A percentile compares a stretch with the other conserved stretches of the same genome.
Conservation (phyloP, 2,888 invertebrate species). For the Prosapia bicincta region DNA sequence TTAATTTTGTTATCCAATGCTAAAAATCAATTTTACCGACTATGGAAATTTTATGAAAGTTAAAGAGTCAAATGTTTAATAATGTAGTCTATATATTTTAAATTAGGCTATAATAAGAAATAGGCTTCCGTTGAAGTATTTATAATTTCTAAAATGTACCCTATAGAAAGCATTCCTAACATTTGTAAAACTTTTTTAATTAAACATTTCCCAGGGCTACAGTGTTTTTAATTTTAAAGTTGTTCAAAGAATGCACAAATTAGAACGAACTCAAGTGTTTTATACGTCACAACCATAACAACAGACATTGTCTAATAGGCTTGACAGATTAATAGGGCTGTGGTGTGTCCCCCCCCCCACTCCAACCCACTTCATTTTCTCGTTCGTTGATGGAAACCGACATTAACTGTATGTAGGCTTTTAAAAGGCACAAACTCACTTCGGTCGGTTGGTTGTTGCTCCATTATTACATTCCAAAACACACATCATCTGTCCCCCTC, state of each 20-base stretch:
- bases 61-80: too few species aligned
- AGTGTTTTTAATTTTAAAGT: background rate
- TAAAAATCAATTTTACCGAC: too few species aligned
- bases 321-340: constrained; percentile 27
- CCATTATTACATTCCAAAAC: constrained; percentile 31
- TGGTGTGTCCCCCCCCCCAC: constrained; percentile 7
- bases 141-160: too few species aligned
- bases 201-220: too few species aligned
- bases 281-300: background rate
- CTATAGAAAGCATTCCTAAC: too few species aligned
- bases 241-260: background rate
- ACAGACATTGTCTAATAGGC: constrained; percentile 18
- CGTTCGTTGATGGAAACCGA: constrained; percentile 19
- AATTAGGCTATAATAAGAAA: too few species aligned
- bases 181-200: too few species aligned
- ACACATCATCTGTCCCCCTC: constrained; percentile 12
- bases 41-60: too few species aligned
- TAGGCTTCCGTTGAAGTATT: too few species aligned
- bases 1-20: too few species aligned
- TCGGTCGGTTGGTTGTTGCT: constrained; percentile 28
- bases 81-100: too few species aligned
- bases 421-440: constrained; percentile 26
- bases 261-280: background rate
- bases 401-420: constrained; percentile 26
- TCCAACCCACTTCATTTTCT: constrained; percentile 24